A percentile compares a stretch with the other conserved stretches of the same genome.
Conservation (phyloP, 2,113 vertebrate species). For the Salvelinus fontinalis region DNA sequence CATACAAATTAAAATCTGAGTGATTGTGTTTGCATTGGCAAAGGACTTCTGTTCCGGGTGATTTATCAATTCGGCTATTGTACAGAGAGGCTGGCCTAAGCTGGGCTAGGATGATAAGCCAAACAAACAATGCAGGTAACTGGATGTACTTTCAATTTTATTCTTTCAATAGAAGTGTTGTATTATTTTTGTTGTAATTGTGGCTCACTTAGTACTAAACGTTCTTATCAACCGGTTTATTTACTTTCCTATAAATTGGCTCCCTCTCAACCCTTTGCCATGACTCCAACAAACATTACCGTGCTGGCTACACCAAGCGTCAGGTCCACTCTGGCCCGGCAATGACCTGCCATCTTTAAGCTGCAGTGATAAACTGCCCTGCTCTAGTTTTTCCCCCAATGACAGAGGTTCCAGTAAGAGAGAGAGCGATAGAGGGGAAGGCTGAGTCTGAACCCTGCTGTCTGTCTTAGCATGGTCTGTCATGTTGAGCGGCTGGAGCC, state of each 20-base stretch:
- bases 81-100: conserved; percentile 8
- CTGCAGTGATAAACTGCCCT: not conserved
- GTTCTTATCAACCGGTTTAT: not conserved
- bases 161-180: not conserved
- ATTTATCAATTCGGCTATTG: conserved; percentile 14
- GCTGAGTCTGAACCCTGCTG: not conserved
- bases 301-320: not conserved
- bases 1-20: conserved; percentile 32
- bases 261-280: not conserved
- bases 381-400: not conserved
- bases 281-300: not conserved
- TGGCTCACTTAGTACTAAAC: not conserved
- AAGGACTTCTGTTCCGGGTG: conserved; percentile 9
- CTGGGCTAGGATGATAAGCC: conserved; percentile 48
- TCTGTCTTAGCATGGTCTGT: conserved; percentile 10
- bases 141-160: not conserved
- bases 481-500: not conserved
- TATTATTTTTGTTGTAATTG: too few relatives aligned
- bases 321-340: not conserved
- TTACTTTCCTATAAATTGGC: not conserved
- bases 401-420: not conserved
- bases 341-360: not conserved
- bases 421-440: too few relatives aligned
- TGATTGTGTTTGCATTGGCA: conserved; percentile 17
- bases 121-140: not conserved